Base-by-base conservation (phyloP, 2,797 vertebrate species). In the Lycodopsis pacificus region DNA sequence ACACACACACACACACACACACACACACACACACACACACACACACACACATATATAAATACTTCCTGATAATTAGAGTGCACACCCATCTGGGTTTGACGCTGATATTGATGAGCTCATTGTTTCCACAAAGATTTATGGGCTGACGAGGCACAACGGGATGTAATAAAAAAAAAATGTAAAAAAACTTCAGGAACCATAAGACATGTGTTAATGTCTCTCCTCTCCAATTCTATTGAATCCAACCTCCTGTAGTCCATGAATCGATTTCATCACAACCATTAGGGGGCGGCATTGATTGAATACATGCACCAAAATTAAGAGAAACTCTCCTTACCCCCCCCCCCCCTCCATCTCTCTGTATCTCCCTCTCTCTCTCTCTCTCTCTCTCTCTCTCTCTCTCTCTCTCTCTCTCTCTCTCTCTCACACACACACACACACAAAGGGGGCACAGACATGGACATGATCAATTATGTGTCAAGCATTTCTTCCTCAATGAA, bases 391-490 rank as follows among this genome's bases (percentile, higher is more conserved):
- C 66, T 30, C 53, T 25, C 49, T 22, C 59, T 20, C 51, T 32
- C 58, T 15, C 64, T 14, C 40, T 38, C 63, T 19, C 42, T 32
- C 61, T 57, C 30, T 19, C 51, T n/a, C n/a, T n/a, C n/a, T n/a
- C n/a, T n/a, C n/a, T n/a, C 79, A 67, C 78, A 71, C 80, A 78
- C 84, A 83, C 86, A 75, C 82, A 84, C 83, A 68, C 90, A 94
- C 92, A 94, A 94, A 89, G 65, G 93, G 92, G 87, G 92, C 93
- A 93, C 84, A 92, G 94, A 92, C 91, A 93, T 90, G 94, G 93
- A 93, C 91, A 94, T 92, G 92, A 93, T 94, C 93, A 94, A 94
- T 94, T 94, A 94, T 94, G 91, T 93, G 93, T 93, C 92, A 92
- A 93, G 92, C 92, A 93, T 94, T 93, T 92, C 87, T 88, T 88